Evolutionary conservation across 1,140 invertebrate species (phyloP).

Genomic region (Drosophila saltans): DNA sequence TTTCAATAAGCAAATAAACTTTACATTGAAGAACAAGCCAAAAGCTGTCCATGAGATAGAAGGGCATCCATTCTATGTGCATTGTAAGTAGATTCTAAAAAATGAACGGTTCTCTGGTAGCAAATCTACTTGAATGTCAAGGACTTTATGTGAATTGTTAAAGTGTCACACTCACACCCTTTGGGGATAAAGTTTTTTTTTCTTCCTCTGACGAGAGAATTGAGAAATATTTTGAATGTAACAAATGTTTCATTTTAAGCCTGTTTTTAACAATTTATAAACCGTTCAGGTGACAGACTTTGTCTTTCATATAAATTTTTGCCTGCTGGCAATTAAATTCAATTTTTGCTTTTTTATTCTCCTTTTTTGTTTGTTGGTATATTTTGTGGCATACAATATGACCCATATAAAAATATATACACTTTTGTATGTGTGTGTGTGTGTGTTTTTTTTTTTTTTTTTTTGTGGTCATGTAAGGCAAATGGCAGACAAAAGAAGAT

Average conservation of each 20-base stretch:
- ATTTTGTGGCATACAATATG: constrained; percentile 31
- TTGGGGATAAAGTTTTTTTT: not conserved
- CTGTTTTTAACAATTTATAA: constrained; percentile 33
- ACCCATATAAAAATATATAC: constrained; percentile 20
- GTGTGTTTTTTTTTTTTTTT: constrained; percentile 10
- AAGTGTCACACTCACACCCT: not conserved
- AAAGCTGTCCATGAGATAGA: no score
- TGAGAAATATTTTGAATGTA: not conserved
- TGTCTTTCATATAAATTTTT: not conserved
- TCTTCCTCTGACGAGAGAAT: not conserved
- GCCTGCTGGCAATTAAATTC: constrained; percentile 60
- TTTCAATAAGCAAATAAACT: no score
- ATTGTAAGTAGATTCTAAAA: no score
- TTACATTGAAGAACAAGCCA: no score
- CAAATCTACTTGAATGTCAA: not conserved
- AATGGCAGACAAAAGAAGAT: constrained; percentile 27
- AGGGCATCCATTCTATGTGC: no score
- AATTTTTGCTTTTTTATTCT: constrained; percentile 35
- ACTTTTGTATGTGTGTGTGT: constrained; percentile 7
- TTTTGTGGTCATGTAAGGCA: constrained; percentile 69
- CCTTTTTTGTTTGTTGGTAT: not conserved
- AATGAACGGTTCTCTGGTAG: not conserved
- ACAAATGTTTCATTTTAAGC: constrained; percentile 6
- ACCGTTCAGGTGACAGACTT: constrained; percentile 37
- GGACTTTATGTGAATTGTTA: not conserved